Conservation (phyloP, 2,888 invertebrate species). For the Polymixis flavicincta region DNA sequence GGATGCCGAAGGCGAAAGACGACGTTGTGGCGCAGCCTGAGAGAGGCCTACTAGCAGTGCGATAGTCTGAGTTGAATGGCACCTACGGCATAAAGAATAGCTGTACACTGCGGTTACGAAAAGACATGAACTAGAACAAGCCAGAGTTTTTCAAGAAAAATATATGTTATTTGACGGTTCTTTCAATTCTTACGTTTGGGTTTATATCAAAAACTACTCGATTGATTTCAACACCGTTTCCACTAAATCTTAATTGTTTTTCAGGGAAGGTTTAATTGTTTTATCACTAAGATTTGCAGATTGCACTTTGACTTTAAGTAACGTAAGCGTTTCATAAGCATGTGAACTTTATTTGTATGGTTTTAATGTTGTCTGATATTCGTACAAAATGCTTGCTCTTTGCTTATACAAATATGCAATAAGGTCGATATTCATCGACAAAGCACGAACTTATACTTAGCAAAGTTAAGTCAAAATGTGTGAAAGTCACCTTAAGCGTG, state of each 20-base stretch:
- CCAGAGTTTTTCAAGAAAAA: not conserved
- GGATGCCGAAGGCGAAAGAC: not conserved
- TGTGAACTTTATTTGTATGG: not conserved
- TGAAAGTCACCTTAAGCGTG: not conserved
- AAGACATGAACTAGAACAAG: not conserved
- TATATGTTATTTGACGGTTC: not conserved
- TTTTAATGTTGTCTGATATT: not conserved
- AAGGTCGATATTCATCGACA: not conserved
- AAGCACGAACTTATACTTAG: not conserved
- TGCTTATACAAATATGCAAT: not conserved
- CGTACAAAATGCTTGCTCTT: not conserved
- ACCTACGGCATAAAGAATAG: not conserved
- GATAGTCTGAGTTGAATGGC: not conserved
- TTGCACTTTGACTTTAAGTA: not conserved
- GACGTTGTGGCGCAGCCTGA: not conserved
- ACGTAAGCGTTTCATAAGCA: not conserved
- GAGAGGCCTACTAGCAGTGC: not conserved
- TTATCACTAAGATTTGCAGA: slow-evolving; percentile 5
- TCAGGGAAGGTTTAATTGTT: slow-evolving; percentile 22
- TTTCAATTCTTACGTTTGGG: not conserved
- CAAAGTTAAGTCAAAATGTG: not conserved
- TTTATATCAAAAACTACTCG: slow-evolving; percentile 36
- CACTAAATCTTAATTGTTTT: slow-evolving; percentile 9
- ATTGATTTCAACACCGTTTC: slow-evolving; percentile 16
- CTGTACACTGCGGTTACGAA: not conserved